A percentile compares a stretch with the other conserved stretches of the same genome.
phyloP scores from a whole-genome alignment of 2,888 invertebrate genomes.

The Synergus gifuensis region DNA sequence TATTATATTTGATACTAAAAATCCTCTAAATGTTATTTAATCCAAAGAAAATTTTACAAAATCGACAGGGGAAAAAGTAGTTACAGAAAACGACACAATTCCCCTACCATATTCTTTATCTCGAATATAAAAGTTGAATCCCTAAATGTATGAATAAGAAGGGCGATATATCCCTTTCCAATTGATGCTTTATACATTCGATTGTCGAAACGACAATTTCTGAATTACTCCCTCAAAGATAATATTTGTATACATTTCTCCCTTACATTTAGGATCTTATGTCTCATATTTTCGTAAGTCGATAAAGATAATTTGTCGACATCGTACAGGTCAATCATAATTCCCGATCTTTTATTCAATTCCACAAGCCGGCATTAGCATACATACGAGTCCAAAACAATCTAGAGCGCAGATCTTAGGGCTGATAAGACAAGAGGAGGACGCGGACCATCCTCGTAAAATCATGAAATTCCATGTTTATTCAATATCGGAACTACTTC shows the following conservation, averaged over 20 bases:
- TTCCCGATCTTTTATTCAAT: conserved; percentile 77
- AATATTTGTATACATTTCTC: conserved; percentile 7
- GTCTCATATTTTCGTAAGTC: conserved; percentile 36
- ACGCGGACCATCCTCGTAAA: conserved; percentile 70
- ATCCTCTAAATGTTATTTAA: background rate
- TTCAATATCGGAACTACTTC: conserved; percentile 71
- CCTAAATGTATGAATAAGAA: conserved; percentile 23
- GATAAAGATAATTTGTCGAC: conserved; percentile 49
- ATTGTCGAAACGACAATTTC: conserved; percentile 36
- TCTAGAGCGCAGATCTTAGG: conserved; percentile 62
- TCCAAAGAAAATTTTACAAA: no score
- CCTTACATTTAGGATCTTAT: background rate
- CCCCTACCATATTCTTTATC: background rate
- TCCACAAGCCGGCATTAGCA: conserved; percentile 72
- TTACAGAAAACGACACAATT: conserved; percentile 1
- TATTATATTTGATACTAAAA: background rate
- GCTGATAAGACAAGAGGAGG: conserved; percentile 62
- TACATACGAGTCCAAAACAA: conserved; percentile 71
- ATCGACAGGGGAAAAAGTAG: background rate
- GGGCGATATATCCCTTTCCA: background rate
- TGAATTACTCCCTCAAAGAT: conserved; percentile 1
- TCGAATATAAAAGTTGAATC: conserved; percentile 12
- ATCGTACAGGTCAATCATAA: conserved; percentile 71
- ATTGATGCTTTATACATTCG: background rate
- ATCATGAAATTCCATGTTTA: conserved; percentile 77